Evolutionary conservation across 2,888 invertebrate genomes (phyloP), one percentile per base, ranked within the genome.

Genomic region (Ochropacha duplaris): DNA sequence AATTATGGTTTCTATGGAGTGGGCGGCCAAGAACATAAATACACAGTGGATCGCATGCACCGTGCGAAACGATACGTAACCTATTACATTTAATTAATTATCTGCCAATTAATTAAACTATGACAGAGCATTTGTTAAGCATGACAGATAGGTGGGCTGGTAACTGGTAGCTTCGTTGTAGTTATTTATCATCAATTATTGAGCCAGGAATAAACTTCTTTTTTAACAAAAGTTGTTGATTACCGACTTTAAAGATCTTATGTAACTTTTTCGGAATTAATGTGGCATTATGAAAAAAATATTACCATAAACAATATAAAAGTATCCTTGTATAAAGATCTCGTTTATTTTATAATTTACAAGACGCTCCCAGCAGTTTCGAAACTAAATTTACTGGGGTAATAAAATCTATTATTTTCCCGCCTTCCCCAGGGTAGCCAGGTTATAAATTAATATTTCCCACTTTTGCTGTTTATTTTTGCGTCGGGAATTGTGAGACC

Each of bases 381-480:
- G 69, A 72, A 73, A 69, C 62, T 61, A 66, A 78, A 79, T 78
- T 79, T 78, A 81, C 74, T 62, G 67, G 55, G 22, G 71, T 62
- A 66, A 76, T 83, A 80, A 79, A 81, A 69, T 71, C 66, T 75
- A 77, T 71, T 72, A 71, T 67, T 68, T 64, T 59, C 59, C 61
- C 57, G 61, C 58, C 58, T 44, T 44, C 16, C 19, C 9, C 44
- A 19, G n/a, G 44, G 4, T 54, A 57, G 54, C 63, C 61, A 59
- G 65, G 62, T 60, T 67, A 67, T 70, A 69, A 72, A 77, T 74
- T 72, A 72, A 74, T 74, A 68, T 64, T 62, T 57, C 55, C 50
- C 56, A 57, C 62, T 63, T 64, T 63, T 60, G 56, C 55, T 60
- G 61, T 54, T 56, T 56, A 60, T 60, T 54, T 49, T 54, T 11